Conservation (phyloP, 2,113 vertebrate species). For the Melanerpes aurifrons region DNA sequence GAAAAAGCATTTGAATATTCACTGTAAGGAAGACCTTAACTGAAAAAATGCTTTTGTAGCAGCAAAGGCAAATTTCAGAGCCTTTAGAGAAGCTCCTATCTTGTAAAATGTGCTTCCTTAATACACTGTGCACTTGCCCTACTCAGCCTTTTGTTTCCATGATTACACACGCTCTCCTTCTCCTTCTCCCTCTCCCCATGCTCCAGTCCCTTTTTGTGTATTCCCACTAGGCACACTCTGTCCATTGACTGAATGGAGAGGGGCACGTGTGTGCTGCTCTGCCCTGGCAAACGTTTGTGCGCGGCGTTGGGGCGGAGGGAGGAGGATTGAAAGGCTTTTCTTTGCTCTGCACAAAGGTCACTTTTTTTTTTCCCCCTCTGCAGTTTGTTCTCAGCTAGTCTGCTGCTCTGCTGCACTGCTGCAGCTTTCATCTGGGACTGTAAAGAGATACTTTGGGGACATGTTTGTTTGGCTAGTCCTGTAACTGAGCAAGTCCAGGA, state of each 20-base stretch:
- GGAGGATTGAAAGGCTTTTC: not conserved
- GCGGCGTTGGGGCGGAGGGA: fast-evolving
- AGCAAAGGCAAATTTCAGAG: not conserved
- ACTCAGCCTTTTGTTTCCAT: not conserved
- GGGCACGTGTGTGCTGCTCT: not conserved
- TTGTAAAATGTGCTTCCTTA: not conserved
- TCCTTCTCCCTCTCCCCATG: not conserved
- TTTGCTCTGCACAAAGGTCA: not conserved
- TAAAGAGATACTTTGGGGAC: not conserved
- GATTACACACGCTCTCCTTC: not conserved
- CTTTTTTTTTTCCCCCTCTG: not conserved
- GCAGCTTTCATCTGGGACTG: not conserved
- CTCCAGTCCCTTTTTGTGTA: not conserved
- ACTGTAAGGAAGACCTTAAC: not conserved
- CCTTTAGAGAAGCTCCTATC: not conserved
- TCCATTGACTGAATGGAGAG: not conserved
- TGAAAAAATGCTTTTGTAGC: not conserved
- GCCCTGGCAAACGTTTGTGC: not conserved
- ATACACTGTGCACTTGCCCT: not conserved
- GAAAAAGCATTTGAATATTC: not conserved
- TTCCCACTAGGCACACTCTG: not conserved
- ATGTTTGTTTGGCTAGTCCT: not conserved
- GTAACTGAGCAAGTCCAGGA: not conserved
- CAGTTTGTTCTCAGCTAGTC: not conserved
- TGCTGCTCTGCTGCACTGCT: not conserved